Percentiles rank a stretch among this genome's conserved stretches.
Conservation (phyloP, 2,113 vertebrate species). For the Marmota flaviventris region DNA sequence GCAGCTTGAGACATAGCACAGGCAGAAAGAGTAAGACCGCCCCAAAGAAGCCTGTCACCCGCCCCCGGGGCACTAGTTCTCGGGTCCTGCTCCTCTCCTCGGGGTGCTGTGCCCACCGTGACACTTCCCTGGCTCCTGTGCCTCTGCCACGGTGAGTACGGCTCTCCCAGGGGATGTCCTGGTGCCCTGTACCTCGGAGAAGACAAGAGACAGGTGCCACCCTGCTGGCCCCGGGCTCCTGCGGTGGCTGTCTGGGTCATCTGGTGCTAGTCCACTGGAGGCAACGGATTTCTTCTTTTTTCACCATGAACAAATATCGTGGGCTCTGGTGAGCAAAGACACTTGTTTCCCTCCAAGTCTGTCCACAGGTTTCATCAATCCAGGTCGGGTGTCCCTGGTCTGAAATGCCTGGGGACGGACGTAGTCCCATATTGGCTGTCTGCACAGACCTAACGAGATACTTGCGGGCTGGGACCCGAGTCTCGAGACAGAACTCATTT, state of each 20-base stretch:
- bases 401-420: background rate
- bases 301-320: background rate
- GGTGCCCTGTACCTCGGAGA: background rate
- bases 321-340: background rate
- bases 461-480: background rate
- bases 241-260: background rate
- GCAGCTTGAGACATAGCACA: no score
- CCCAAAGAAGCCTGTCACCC: background rate
- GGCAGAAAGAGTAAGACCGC: background rate
- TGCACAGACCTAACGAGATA: background rate
- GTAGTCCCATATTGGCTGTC: background rate
- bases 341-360: background rate
- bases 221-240: accelerated
- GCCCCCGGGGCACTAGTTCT: accelerated
- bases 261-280: background rate
- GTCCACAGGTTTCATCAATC: background rate
- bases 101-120: background rate
- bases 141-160: background rate
- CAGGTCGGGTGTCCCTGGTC: background rate
- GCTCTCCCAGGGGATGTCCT: accelerated
- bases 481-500: background rate
- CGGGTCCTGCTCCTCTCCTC: no score
- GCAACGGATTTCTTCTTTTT: background rate
- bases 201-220: background rate
- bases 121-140: accelerated